Conservation (phyloP, 2,113 vertebrate genomes). For the Periophthalmus modestus region DNA sequence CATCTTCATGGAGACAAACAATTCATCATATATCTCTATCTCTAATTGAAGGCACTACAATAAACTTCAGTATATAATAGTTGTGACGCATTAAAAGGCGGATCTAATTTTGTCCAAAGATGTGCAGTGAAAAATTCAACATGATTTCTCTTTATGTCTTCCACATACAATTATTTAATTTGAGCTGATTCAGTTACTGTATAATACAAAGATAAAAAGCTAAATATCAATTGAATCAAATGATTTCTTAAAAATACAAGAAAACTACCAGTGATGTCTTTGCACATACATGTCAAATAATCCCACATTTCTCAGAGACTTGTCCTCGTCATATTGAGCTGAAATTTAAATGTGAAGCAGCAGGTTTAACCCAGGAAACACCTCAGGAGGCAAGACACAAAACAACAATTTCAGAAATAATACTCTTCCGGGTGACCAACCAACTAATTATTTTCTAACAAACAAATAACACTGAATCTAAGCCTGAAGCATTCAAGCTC, state of each 20-base stretch:
- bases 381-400: not conserved
- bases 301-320: not conserved
- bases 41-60: not conserved
- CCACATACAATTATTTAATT: not conserved
- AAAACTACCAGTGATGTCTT: not conserved
- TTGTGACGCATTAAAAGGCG: not conserved
- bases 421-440: slow-evolving; percentile 9
- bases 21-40: too few species aligned
- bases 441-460: slow-evolving; percentile 25
- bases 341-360: slow-evolving; percentile 4
- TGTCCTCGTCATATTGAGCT: not conserved
- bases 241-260: not conserved
- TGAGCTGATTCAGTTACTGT: not conserved
- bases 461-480: slow-evolving; percentile 8
- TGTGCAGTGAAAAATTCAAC: not conserved
- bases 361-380: slow-evolving; percentile 13
- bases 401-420: not conserved
- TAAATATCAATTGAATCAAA: too few species aligned
- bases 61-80: not conserved
- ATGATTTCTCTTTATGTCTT: not conserved
- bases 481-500: slow-evolving; percentile 14
- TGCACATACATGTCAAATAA: not conserved
- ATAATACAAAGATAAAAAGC: not conserved
- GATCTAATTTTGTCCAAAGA: too few species aligned
- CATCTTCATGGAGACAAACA: too few species aligned